These are phyloP conservation scores for Heliconius hewitsoni DNA, from an alignment of 1,140 invertebrate species.

Conservation along the genomic window DNA sequence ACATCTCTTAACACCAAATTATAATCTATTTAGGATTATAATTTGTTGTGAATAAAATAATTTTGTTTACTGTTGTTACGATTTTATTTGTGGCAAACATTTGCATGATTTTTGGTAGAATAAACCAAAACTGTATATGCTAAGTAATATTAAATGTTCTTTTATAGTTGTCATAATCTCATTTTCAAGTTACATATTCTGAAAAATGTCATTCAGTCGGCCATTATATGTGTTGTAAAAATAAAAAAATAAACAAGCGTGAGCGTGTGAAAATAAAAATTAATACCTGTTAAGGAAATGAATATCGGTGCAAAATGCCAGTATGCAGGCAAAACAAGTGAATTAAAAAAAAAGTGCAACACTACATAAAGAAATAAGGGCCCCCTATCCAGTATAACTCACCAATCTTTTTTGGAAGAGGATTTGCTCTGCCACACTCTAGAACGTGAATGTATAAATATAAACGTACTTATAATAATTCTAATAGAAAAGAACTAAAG, in stretches of 20 bases:
- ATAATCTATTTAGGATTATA: too few species aligned
- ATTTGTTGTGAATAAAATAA: too few species aligned
- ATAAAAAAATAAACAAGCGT: background rate
- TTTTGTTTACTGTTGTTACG: too few species aligned
- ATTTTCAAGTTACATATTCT: background rate
- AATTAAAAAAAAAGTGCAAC: background rate
- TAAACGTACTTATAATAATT: conserved; percentile 5
- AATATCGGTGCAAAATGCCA: background rate
- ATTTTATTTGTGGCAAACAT: too few species aligned
- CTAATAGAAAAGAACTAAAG: background rate
- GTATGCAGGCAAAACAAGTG: background rate
- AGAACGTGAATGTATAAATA: conserved; percentile 60
- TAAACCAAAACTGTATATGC: too few species aligned
- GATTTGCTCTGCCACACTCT: conserved; percentile 78
- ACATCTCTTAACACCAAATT: background rate
- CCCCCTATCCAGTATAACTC: conserved; percentile 51
- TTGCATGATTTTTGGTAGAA: too few species aligned
- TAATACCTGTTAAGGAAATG: background rate
- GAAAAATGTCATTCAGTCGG: background rate
- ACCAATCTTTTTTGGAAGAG: conserved; percentile 75
- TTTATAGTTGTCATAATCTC: background rate
- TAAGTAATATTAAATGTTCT: background rate
- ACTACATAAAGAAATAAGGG: background rate
- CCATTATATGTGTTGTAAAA: background rate
- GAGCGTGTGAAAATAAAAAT: background rate